A percentile compares a stretch with the other conserved stretches of the same genome.
These are phyloP conservation scores for Aplocera efformata DNA, from an alignment of 2,888 invertebrate species.

Conservation along the genomic window DNA sequence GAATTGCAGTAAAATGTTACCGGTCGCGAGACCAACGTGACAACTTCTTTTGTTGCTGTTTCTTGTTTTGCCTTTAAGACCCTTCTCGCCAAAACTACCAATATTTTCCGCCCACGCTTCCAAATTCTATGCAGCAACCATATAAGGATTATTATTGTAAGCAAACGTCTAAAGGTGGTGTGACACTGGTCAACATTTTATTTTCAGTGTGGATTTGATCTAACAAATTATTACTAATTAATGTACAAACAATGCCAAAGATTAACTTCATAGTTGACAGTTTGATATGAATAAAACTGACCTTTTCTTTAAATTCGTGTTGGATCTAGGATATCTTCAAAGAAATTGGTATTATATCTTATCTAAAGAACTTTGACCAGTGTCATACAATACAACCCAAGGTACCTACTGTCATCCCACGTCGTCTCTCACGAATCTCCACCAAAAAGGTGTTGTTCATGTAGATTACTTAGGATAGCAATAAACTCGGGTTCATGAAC, in stretches of 20 bases:
- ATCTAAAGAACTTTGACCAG: too few species aligned
- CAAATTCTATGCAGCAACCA: constrained; percentile 59
- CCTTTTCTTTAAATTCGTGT: too few species aligned
- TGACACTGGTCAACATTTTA: too few species aligned
- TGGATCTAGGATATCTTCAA: too few species aligned
- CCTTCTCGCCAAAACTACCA: constrained; percentile 45
- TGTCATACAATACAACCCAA: too few species aligned
- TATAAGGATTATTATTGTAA: constrained; percentile 53
- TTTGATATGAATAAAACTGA: too few species aligned
- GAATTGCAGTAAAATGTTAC: constrained; percentile 52
- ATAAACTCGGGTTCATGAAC: constrained; percentile 67
- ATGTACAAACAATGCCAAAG: too few species aligned
- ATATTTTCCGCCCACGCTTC: constrained; percentile 61
- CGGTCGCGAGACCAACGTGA: constrained; percentile 36
- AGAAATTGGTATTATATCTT: too few species aligned
- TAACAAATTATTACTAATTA: too few species aligned
- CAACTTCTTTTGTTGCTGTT: constrained; percentile 51
- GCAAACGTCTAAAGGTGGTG: constrained; percentile 54
- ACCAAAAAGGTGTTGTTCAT: constrained; percentile 68
- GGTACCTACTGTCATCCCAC: constrained; percentile 61
- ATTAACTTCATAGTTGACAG: too few species aligned
- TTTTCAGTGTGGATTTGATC: too few species aligned
- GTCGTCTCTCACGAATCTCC: constrained; percentile 55
- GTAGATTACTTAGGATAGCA: constrained; percentile 64
- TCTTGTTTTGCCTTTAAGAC: constrained; percentile 43